Evolutionary conservation across 2,113 vertebrate species (phyloP).

Genomic region (Seriola rivoliana): DNA sequence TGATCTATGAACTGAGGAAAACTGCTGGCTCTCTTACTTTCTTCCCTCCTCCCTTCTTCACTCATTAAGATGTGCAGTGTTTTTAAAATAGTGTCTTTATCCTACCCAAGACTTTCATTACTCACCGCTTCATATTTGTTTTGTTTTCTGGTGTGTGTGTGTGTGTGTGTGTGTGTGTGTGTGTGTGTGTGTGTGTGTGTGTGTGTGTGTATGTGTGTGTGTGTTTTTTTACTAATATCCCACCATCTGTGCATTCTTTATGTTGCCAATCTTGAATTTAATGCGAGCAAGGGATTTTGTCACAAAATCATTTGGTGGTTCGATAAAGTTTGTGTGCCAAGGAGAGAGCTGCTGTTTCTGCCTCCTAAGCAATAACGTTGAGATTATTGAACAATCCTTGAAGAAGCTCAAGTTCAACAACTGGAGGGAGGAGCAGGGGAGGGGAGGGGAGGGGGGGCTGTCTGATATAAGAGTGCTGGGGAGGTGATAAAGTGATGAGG

Average conservation of each 20-base stretch:
- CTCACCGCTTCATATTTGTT: conserved; percentile 8
- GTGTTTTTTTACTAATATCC: conserved; percentile 22
- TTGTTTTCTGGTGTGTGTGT: conserved; percentile 8
- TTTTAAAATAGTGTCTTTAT: conserved; percentile 12
- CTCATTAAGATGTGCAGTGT: conserved; percentile 45
- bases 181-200: conserved; percentile 13
- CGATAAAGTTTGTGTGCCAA: conserved; percentile 68
- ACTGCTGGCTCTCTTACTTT: conserved; percentile 2
- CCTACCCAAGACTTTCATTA: conserved; percentile 2
- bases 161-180: not conserved
- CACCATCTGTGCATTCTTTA: conserved; percentile 73
- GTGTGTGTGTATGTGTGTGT: not conserved
- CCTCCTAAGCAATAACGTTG: conserved; percentile 79
- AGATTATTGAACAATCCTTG: conserved; percentile 73
- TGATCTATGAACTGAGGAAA: conserved; percentile 53
- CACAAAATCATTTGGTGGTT: conserved; percentile 64
- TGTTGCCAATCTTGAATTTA: conserved; percentile 65
- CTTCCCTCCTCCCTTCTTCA: not conserved
- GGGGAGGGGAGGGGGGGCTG: not conserved
- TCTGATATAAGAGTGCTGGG: conserved; percentile 11
- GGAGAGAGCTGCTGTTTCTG: conserved; percentile 68
- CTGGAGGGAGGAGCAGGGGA: not conserved
- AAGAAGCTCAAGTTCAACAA: conserved; percentile 55
- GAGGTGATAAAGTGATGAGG: conserved; percentile 39
- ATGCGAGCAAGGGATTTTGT: conserved; percentile 60